Evolutionary conservation across 2,113 vertebrate species (phyloP).

Genomic region (Lepus americanus): DNA sequence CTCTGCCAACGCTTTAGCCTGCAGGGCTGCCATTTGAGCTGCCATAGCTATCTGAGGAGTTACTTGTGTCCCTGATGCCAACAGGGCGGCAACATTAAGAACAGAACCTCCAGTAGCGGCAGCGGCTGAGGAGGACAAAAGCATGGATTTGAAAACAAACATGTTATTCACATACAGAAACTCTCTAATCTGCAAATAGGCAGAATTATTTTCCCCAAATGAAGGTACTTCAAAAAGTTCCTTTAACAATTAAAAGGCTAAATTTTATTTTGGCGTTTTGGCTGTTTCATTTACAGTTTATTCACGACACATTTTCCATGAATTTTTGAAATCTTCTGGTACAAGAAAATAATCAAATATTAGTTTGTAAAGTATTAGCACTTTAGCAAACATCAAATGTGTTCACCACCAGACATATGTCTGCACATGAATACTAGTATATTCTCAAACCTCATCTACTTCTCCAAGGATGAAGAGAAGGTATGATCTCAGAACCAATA

Average conservation of each 20-base stretch:
- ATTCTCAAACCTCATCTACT: not conserved
- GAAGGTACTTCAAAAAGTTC: no score
- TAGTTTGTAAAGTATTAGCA: not conserved
- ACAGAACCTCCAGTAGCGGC: constrained; percentile 92
- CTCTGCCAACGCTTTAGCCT: constrained; percentile 97
- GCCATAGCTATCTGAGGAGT: constrained; percentile 99
- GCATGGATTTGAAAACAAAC: not conserved
- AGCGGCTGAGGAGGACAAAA: constrained; percentile 81
- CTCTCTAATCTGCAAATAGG: not conserved
- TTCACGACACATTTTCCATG: no score
- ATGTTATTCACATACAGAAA: not conserved
- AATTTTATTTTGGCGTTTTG: no score
- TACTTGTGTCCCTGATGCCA: constrained; percentile 98
- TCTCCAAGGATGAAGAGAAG: not conserved
- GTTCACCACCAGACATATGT: not conserved
- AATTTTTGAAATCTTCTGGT: no score
- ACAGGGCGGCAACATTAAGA: constrained; percentile 96
- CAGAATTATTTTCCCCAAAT: not conserved
- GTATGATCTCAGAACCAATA: not conserved
- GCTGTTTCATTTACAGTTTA: no score
- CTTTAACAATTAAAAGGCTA: no score
- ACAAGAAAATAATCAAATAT: not conserved
- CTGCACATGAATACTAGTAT: not conserved
- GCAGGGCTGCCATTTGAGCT: constrained; percentile 98
- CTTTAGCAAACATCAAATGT: not conserved